phyloP scores from a whole-genome alignment of 1,140 invertebrate species.

The Acromyrmex heyeri region DNA sequence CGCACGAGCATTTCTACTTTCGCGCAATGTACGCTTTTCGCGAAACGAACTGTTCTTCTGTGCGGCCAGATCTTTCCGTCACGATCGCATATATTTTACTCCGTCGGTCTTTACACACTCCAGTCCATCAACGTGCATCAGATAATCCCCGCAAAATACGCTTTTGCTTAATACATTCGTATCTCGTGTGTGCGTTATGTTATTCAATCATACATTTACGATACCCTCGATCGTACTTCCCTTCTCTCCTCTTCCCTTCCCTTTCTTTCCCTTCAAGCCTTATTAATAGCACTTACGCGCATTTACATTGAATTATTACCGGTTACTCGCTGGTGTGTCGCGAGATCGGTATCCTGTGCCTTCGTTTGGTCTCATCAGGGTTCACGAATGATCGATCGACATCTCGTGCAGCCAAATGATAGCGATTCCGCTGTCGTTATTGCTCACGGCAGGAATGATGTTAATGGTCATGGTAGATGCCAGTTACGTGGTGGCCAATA shows the following conservation, averaged over 20 bases:
- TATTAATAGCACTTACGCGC: constrained; percentile 47
- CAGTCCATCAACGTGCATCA: constrained; percentile 17
- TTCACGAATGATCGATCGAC: constrained; percentile 59
- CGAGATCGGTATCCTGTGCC: constrained; percentile 37
- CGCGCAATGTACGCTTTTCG: not conserved
- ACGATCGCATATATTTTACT: constrained; percentile 26
- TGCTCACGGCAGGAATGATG: constrained; percentile 58
- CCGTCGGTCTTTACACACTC: constrained; percentile 13
- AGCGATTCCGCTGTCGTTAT: constrained; percentile 38
- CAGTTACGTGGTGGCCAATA: constrained; percentile 41
- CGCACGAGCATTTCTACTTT: constrained; percentile 19
- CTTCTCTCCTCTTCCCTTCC: constrained; percentile 3
- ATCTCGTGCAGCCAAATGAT: constrained; percentile 51
- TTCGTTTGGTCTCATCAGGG: constrained; percentile 2
- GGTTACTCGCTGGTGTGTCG: constrained; percentile 2
- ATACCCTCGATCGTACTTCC: not conserved
- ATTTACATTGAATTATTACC: constrained; percentile 46
- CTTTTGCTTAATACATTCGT: constrained; percentile 10
- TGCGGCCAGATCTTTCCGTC: not conserved
- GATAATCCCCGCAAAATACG: constrained; percentile 33
- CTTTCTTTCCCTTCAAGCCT: constrained; percentile 15
- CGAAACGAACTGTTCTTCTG: not conserved
- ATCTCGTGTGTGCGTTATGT: not conserved
- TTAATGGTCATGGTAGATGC: constrained; percentile 41
- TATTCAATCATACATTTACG: constrained; percentile 46